phyloP scores from a whole-genome alignment of 2,113 vertebrate genomes.

The Microtus oregoni region DNA sequence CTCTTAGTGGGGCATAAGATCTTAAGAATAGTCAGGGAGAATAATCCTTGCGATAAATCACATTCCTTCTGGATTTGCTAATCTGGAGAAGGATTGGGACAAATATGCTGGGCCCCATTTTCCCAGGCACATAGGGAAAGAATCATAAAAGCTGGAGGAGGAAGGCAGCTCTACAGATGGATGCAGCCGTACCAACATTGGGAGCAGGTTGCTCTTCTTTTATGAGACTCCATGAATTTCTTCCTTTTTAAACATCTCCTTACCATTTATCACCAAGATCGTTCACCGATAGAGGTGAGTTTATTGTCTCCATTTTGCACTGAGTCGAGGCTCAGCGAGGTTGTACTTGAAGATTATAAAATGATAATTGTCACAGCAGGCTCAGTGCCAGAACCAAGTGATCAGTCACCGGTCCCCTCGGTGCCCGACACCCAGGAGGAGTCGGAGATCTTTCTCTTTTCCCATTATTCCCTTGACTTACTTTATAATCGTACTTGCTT shows the following conservation, averaged over 20 bases:
- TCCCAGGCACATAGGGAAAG: background rate
- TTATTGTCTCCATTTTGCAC: background rate
- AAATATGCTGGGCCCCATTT: background rate
- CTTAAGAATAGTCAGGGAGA: background rate
- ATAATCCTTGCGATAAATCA: background rate
- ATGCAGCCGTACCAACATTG: background rate
- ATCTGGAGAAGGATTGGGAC: background rate
- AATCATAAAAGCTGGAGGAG: background rate
- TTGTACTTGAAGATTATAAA: background rate
- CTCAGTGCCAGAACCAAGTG: background rate
- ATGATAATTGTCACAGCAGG: background rate
- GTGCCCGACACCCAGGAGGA: background rate
- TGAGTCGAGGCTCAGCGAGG: background rate
- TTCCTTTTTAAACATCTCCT: background rate
- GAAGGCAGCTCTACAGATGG: background rate
- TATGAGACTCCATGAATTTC: no score
- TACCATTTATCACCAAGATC: background rate
- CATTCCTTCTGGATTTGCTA: background rate
- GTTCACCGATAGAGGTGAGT: background rate
- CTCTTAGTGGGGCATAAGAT: background rate
- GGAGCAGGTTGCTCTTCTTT: background rate
- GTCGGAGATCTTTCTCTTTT: slow-evolving; percentile 4
- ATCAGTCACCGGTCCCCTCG: background rate
- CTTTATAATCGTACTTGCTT: slow-evolving; percentile 51
- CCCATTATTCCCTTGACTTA: slow-evolving; percentile 42